A percentile compares a stretch with the other conserved stretches of the same genome.
phyloP scores from a whole-genome alignment of 2,797 vertebrate species.

The Liparis tanakae region DNA sequence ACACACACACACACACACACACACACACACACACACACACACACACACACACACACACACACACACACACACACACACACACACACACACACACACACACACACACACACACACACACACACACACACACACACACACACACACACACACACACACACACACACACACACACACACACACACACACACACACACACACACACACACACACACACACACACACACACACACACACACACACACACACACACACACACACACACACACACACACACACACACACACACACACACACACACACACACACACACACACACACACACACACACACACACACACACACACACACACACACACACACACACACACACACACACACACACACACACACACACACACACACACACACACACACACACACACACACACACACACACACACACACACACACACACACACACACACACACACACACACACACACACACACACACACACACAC shows the following conservation, averaged over 20 bases:
- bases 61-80: neutral
- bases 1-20: neutral
- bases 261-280: constrained; percentile 8
- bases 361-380: neutral
- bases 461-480: constrained; percentile 7
- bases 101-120: constrained; percentile 10
- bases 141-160: constrained; percentile 8
- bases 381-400: constrained; percentile 8
- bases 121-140: neutral
- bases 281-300: constrained; percentile 10
- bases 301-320: neutral
- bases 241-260: neutral
- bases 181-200: neutral
- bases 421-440: neutral
- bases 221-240: constrained; percentile 10
- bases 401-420: constrained; percentile 10
- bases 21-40: constrained; percentile 8
- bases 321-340: constrained; percentile 8
- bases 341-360: constrained; percentile 10
- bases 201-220: constrained; percentile 8
- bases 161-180: constrained; percentile 10
- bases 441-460: constrained; percentile 8
- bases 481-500: constrained; percentile 6
- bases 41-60: constrained; percentile 10
- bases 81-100: constrained; percentile 8